Conservation (phyloP, 2,888 invertebrate genomes). For the Thecocarcelia acutangulata region DNA sequence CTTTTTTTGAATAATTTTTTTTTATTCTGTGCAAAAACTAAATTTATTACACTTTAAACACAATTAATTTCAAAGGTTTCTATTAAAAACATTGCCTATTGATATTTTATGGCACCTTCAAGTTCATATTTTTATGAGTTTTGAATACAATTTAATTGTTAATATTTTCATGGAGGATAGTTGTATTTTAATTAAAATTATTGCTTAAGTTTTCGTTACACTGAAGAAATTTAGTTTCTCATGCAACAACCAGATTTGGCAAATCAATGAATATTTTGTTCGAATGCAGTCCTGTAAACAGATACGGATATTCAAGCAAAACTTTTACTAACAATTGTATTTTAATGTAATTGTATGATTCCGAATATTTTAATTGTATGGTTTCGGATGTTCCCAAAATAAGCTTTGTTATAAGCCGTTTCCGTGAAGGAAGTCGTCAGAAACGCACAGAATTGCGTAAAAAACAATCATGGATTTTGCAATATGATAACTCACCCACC, state of each 20-base stretch:
- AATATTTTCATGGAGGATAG: not conserved
- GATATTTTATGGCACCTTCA: constrained; percentile 56
- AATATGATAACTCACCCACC: no score
- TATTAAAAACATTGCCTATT: constrained; percentile 48
- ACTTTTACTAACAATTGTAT: no score
- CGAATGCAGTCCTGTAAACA: no score
- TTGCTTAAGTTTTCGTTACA: not conserved
- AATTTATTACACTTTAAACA: constrained; percentile 47
- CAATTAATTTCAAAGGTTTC: constrained; percentile 59
- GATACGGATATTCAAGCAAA: no score
- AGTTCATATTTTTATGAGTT: constrained; percentile 49
- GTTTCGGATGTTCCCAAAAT: no score
- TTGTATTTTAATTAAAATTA: constrained; percentile 23
- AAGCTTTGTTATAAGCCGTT: no score
- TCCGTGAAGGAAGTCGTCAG: no score
- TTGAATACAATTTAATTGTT: not conserved
- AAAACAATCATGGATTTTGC: no score
- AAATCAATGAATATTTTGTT: not conserved
- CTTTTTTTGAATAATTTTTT: constrained; percentile 12
- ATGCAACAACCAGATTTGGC: not conserved
- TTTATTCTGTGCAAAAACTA: constrained; percentile 12
- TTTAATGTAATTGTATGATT: no score
- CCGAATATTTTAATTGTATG: no score
- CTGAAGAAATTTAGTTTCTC: not conserved
- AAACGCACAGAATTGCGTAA: no score